Percentiles rank a stretch among this genome's conserved stretches.
phyloP scores from a whole-genome alignment of 2,113 vertebrate species.

The Brachyhypopomus gauderio region DNA sequence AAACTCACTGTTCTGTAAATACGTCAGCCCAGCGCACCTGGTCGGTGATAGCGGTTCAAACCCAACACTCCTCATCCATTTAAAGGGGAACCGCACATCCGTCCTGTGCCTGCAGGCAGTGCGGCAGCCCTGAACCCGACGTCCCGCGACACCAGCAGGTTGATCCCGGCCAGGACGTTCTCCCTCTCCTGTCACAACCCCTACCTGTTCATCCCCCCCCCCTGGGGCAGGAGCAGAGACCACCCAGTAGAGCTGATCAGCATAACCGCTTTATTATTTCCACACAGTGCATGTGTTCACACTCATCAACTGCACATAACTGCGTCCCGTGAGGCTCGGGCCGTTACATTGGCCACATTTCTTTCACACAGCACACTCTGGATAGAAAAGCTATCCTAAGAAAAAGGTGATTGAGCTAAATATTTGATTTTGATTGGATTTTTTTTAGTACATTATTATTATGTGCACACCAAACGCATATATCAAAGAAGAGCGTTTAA shows the following conservation, averaged over 20 bases:
- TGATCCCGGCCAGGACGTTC: too few species aligned
- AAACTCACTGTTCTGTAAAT: too few species aligned
- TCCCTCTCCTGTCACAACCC: too few species aligned
- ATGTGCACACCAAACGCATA: background rate
- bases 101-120: too few species aligned
- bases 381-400: too few species aligned
- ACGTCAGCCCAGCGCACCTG: too few species aligned
- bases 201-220: background rate
- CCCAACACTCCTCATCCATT: too few species aligned
- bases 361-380: background rate
- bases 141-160: background rate
- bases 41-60: too few species aligned
- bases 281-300: background rate
- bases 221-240: background rate
- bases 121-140: background rate
- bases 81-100: background rate
- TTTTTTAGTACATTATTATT: background rate
- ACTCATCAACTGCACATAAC: background rate
- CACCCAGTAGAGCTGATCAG: background rate
- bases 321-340: background rate
- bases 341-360: background rate
- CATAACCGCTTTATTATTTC: slow-evolving; percentile 1
- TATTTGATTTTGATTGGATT: background rate
- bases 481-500: background rate
- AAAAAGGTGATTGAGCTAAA: background rate